phyloP scores from a whole-genome alignment of 2,113 vertebrate species.

The Pteronura brasiliensis region DNA sequence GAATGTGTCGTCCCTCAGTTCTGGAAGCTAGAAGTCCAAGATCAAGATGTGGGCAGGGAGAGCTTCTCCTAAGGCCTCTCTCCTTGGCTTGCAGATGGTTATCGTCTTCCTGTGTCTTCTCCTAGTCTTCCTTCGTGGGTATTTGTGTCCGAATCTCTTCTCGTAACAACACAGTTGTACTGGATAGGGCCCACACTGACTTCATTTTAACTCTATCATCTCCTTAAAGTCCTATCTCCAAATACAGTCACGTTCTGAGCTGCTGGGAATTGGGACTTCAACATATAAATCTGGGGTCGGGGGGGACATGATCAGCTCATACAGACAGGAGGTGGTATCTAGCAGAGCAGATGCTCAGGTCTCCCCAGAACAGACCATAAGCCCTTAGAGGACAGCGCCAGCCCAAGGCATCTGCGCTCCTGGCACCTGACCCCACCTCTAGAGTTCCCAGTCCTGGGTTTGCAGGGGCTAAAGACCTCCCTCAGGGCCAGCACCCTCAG shows the following conservation, averaged over 20 bases:
- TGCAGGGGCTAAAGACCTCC: neutral
- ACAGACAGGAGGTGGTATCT: neutral
- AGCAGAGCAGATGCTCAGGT: neutral
- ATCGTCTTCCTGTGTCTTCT: too few relatives aligned
- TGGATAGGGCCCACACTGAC: neutral
- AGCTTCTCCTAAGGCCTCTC: neutral
- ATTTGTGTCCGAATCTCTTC: neutral
- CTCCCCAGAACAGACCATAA: neutral
- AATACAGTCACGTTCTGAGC: neutral
- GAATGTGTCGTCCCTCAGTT: neutral
- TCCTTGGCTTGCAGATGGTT: neutral
- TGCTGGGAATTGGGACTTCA: neutral
- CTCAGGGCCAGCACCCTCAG: neutral
- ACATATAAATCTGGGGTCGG: fast-evolving
- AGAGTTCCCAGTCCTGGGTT: neutral
- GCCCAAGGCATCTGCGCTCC: neutral
- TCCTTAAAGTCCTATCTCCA: neutral
- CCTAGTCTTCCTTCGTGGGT: fast-evolving
- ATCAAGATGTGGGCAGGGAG: neutral
- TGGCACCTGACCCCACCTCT: neutral
- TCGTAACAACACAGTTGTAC: neutral
- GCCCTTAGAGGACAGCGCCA: neutral
- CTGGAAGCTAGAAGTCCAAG: neutral
- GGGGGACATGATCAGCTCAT: neutral
- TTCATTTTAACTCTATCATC: neutral